Evolutionary conservation across 1,140 invertebrate species (phyloP).

Genomic region (Trichogramma pretiosum): DNA sequence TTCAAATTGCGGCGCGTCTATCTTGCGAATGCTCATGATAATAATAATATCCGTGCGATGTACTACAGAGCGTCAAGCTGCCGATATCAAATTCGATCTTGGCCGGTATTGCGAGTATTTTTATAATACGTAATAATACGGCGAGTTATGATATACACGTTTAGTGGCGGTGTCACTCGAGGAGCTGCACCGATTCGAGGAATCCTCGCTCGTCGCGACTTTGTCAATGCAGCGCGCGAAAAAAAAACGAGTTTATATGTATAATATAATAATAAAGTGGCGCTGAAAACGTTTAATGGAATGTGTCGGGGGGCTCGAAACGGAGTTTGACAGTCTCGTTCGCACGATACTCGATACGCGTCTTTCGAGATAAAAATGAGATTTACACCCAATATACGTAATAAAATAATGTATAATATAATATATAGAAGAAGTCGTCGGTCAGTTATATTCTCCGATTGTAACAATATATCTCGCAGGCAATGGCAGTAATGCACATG

Average conservation of each 20-base stretch:
- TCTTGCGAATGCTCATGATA: too few species aligned
- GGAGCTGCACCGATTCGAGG: slow-evolving; percentile 17
- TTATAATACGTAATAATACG: too few species aligned
- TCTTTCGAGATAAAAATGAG: slow-evolving; percentile 32
- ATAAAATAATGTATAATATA: too few species aligned
- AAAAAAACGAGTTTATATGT: too few species aligned
- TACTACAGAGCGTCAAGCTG: too few species aligned
- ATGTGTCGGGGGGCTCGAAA: slow-evolving; percentile 19
- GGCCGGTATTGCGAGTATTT: too few species aligned
- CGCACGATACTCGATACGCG: slow-evolving; percentile 46
- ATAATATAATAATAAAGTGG: slow-evolving; percentile 16
- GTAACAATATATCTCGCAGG: slow-evolving; percentile 44
- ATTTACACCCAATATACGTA: slow-evolving; percentile 11
- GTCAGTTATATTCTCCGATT: too few species aligned
- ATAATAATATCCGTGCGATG: too few species aligned
- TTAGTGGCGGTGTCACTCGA: too few species aligned
- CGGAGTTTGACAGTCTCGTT: slow-evolving; percentile 24
- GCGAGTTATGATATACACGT: too few species aligned
- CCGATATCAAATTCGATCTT: too few species aligned
- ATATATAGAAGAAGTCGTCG: too few species aligned
- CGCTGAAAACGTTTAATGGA: background rate
- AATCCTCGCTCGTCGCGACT: slow-evolving; percentile 14
- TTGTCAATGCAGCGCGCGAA: slow-evolving; percentile 18
- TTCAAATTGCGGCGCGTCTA: slow-evolving; percentile 18
- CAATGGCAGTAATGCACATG: slow-evolving; percentile 36